phyloP scores from a whole-genome alignment of 2,888 invertebrate species.

The Oscheius sp. region DNA sequence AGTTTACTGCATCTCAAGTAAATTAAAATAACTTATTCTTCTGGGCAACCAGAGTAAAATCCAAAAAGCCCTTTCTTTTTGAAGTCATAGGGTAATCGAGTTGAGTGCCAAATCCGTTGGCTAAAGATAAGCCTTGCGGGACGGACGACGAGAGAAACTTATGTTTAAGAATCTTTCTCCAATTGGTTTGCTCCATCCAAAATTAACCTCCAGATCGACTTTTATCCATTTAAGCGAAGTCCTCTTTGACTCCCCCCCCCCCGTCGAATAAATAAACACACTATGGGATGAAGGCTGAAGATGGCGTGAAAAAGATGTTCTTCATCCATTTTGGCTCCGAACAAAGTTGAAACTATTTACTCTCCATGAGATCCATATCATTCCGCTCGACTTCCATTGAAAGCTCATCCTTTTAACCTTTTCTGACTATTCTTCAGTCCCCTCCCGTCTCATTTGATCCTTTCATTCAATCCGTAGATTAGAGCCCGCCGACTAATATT shows the following conservation, averaged over 20 bases:
- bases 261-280: neutral
- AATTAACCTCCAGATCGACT: slow-evolving; percentile 7
- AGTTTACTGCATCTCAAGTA: no score
- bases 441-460: slow-evolving; percentile 8
- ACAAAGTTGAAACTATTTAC: neutral
- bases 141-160: no score
- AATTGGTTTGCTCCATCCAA: neutral
- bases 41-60: neutral
- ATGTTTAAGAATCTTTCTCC: no score
- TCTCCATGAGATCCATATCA: neutral
- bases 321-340: neutral
- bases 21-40: no score
- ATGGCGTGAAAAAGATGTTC: neutral
- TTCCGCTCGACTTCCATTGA: neutral
- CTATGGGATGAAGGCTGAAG: slow-evolving; percentile 14
- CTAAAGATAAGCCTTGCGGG: neutral
- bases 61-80: no score
- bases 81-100: neutral
- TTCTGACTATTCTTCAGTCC: neutral
- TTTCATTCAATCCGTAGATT: slow-evolving; percentile 25
- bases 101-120: neutral
- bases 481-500: slow-evolving; percentile 24
- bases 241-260: neutral
- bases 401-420: neutral
- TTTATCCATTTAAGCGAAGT: slow-evolving; percentile 16